Evolutionary conservation across 2,888 invertebrate genomes (phyloP).

Genomic region (Platypus cylindrus): DNA sequence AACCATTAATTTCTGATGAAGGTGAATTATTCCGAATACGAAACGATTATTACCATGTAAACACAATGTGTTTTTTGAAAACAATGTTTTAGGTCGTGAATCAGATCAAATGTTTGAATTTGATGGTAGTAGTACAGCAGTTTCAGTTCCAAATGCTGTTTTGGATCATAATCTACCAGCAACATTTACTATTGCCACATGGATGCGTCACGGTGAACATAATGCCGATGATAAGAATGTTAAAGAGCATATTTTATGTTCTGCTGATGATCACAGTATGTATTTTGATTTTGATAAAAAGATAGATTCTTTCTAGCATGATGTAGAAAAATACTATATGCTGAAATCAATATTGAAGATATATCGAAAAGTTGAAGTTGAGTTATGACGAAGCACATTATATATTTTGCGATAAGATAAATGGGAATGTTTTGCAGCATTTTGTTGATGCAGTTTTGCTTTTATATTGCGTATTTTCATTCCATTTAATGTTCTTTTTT

Average conservation of each 20-base stretch:
- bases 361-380: no score
- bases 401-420: no score
- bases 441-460: no score
- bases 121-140: constrained; percentile 81
- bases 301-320: no score
- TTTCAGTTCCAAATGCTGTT: constrained; percentile 64
- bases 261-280: constrained; percentile 94
- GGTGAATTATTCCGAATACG: constrained; percentile 27
- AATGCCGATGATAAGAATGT: constrained; percentile 72
- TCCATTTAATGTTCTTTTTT: no score
- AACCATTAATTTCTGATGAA: constrained; percentile 69
- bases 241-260: constrained; percentile 94
- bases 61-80: background rate
- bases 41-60: background rate
- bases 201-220: constrained; percentile 85
- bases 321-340: no score
- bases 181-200: constrained; percentile 83
- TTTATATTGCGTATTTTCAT: no score
- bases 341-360: no score
- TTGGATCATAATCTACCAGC: constrained; percentile 65
- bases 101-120: constrained; percentile 91
- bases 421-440: no score
- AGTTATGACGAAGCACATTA: no score
- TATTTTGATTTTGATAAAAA: no score
- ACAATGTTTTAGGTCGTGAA: constrained; percentile 44